Evolutionary conservation across 2,797 vertebrate genomes (phyloP), one percentile per base, ranked within the genome.

Genomic region (Crenuchus spilurus): DNA sequence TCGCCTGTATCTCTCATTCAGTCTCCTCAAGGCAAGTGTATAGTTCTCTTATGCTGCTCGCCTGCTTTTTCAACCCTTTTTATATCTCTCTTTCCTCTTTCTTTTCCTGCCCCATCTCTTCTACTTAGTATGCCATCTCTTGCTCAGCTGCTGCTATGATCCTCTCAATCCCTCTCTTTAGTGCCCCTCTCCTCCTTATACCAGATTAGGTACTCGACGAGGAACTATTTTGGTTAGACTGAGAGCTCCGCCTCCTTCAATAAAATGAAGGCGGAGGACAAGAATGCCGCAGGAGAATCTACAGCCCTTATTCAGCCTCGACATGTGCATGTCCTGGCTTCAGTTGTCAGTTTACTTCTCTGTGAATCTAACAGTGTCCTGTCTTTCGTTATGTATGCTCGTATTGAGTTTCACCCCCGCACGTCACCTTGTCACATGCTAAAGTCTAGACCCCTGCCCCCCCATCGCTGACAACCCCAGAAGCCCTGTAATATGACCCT

Each of bases 1-100:
- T 94, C 94, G 91, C 94, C 94, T 94, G 94, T 96, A 94, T 95
- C 95, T 95, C 92, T 96, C 93, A 95, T 96, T 96, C 93, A 94
- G 90, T 95, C 95, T 93, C 90, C 95, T 94, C 94, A 96, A 96
- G 95, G 95, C 95, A 97, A 97, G 95, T 96, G 90, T 92, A 84
- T 88, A 87, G 89, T 91, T 92, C 90, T 92, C 86, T 91, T 92
- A 81, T 79, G 85, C 88, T 89, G 89, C 88, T 91, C 83, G 81
- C 88, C 88, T 90, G 89, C 88, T 82, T 77, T n/a, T 63, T 75
- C 61, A 60, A 44, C 48, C 61, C 61, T 76, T 57, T 70, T 24
- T 86, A 39, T 37, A 37, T 37, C 77, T 80, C 51, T 72, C 51
- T 68, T 55, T 72, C 35, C 30, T 81, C 79, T 52, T 22, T 39